Conservation (phyloP, 2,113 vertebrate species). For the Eudyptes chrysolophus region DNA sequence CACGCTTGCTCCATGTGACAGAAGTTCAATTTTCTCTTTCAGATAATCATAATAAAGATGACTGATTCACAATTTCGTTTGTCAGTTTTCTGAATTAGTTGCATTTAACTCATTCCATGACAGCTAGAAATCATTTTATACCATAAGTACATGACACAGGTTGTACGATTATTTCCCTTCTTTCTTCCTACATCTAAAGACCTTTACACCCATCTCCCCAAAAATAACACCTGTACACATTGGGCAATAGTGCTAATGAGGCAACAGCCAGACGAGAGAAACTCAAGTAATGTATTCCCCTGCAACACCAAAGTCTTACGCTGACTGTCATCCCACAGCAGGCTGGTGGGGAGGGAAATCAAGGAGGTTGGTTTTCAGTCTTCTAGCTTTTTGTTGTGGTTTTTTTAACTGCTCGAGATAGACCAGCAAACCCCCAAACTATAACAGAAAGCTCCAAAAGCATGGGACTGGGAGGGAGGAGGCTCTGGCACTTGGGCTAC, state of each 20-base stretch:
- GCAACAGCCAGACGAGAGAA: not conserved
- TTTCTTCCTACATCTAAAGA: not conserved
- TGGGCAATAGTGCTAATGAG: not conserved
- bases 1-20: not conserved
- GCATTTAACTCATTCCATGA: not conserved
- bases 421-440: not conserved
- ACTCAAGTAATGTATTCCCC: not conserved
- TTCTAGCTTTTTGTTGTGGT: not conserved
- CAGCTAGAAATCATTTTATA: not conserved
- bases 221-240: not conserved
- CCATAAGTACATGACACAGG: not conserved
- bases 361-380: not conserved
- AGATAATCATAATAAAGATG: not conserved
- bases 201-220: not conserved
- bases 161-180: not conserved
- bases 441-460: not conserved
- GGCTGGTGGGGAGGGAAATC: not conserved
- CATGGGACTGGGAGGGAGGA: not conserved
- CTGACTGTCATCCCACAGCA: not conserved
- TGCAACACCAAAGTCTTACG: not conserved
- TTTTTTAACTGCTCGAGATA: not conserved
- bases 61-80: not conserved
- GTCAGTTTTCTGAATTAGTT: not conserved
- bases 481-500: not conserved
- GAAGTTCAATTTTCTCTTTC: not conserved